phyloP scores from a whole-genome alignment of 2,797 vertebrate species.

The Petrocephalus schoutedeni region DNA sequence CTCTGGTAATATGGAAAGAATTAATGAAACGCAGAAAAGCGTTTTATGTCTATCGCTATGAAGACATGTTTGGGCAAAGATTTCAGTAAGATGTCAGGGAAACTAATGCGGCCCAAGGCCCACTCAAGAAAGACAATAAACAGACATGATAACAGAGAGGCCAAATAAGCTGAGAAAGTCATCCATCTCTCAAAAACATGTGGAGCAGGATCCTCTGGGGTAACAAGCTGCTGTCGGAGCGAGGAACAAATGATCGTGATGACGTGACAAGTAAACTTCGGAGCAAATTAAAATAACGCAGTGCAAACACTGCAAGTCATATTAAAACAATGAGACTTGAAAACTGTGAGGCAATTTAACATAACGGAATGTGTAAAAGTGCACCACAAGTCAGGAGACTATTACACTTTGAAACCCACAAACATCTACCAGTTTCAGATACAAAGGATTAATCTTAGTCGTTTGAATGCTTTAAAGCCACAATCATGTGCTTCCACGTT shows the following conservation, averaged over 20 bases:
- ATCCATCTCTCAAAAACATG: not conserved
- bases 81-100: constrained; percentile 3
- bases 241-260: not conserved
- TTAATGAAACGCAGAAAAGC: not conserved
- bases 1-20: not conserved
- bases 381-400: too few relatives aligned
- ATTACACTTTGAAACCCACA: too few relatives aligned
- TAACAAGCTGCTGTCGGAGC: not conserved
- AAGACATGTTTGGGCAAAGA: not conserved
- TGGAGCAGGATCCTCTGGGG: not conserved
- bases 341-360: too few relatives aligned
- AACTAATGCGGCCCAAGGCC: not conserved
- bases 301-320: not conserved
- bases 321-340: not conserved
- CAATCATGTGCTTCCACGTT: not conserved
- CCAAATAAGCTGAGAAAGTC: not conserved
- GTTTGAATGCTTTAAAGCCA: not conserved
- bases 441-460: not conserved
- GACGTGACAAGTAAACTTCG: not conserved
- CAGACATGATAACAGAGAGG: not conserved
- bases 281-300: not conserved
- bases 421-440: not conserved
- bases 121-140: not conserved
- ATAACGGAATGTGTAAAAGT: too few relatives aligned
- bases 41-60: not conserved